Evolutionary conservation across 1,140 invertebrate genomes (phyloP).

Genomic region (Eubasilissa regina): DNA sequence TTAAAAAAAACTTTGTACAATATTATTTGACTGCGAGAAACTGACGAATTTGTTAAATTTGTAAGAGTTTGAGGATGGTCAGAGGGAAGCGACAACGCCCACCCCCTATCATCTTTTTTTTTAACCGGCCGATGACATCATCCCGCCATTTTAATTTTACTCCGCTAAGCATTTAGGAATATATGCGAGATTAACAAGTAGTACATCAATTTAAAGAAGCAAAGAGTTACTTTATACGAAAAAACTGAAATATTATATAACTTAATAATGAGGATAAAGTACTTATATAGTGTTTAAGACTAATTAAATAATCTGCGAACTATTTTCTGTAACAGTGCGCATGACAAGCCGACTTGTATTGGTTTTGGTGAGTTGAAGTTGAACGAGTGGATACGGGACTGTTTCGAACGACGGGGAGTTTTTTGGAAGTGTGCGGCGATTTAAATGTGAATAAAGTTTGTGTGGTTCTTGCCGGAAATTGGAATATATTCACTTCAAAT

Average conservation of each 20-base stretch:
- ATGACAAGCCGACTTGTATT: slow-evolving; percentile 46
- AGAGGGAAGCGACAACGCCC: slow-evolving; percentile 52
- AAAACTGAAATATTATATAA: slow-evolving; percentile 11
- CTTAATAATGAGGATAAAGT: neutral
- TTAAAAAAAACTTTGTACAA: no score
- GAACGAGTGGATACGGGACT: slow-evolving; percentile 44
- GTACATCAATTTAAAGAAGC: neutral
- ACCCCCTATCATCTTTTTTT: slow-evolving; percentile 52
- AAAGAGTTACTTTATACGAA: neutral
- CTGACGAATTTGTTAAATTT: neutral
- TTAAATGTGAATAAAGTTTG: slow-evolving; percentile 54
- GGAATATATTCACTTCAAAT: slow-evolving; percentile 49
- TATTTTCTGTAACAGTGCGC: slow-evolving; percentile 45
- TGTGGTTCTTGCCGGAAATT: slow-evolving; percentile 47
- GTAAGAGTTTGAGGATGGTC: slow-evolving; percentile 14
- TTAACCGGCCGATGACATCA: slow-evolving; percentile 58
- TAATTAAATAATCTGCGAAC: slow-evolving; percentile 36
- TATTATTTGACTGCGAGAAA: neutral
- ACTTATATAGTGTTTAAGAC: neutral
- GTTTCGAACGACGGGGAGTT: slow-evolving; percentile 48
- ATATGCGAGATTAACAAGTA: slow-evolving; percentile 5
- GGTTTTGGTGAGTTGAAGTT: slow-evolving; percentile 45
- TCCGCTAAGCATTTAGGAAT: slow-evolving; percentile 21
- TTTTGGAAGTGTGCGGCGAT: slow-evolving; percentile 48
- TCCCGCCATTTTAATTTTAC: slow-evolving; percentile 53